A percentile compares a stretch with the other conserved stretches of the same genome.
These are phyloP conservation scores for Drosophila recens DNA, from an alignment of 2,888 invertebrate species.

Conservation along the genomic window DNA sequence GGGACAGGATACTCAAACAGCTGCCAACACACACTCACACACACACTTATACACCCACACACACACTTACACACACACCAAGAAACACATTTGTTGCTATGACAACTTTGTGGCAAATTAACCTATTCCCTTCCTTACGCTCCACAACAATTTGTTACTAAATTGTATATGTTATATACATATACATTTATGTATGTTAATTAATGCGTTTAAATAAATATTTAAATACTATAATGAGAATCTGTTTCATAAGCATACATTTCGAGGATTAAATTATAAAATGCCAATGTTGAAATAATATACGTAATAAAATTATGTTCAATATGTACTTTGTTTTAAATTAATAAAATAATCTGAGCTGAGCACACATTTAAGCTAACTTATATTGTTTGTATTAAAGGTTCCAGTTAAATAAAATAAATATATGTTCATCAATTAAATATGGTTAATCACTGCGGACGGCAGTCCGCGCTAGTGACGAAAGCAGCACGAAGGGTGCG, in stretches of 20 bases:
- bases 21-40: slow-evolving; percentile 10
- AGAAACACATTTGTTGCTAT: slow-evolving; percentile 1
- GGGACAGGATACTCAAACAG: background rate
- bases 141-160: background rate
- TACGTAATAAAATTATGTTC: background rate
- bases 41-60: slow-evolving; percentile 1
- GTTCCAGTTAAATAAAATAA: no score
- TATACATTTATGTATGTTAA: background rate
- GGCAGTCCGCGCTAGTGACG: no score
- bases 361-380: background rate
- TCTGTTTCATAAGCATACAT: background rate
- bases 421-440: no score
- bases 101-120: slow-evolving; percentile 4
- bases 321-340: background rate
- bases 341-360: background rate
- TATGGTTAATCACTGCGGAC: no score
- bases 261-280: background rate
- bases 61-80: slow-evolving; percentile 4
- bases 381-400: no score
- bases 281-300: background rate
- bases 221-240: background rate
- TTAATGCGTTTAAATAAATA: background rate
- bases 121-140: background rate
- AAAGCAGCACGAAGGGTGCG: no score
- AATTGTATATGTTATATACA: background rate